Evolutionary conservation across 2,888 invertebrate genomes (phyloP), one percentile per base, ranked within the genome.

Genomic region (Sipha maydis): DNA sequence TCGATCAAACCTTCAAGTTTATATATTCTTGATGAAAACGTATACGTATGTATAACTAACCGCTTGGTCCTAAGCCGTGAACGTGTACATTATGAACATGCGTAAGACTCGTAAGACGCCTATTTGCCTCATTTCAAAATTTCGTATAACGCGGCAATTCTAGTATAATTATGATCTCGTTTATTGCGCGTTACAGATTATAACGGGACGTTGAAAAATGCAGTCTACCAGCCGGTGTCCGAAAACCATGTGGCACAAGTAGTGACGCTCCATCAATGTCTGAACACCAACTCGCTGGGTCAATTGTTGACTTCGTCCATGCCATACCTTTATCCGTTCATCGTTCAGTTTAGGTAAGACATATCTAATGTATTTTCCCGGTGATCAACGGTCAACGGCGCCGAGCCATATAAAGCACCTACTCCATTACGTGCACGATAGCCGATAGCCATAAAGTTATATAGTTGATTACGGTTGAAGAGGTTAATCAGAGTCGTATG

Each of bases 251-350:
- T 93, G 48, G 91, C 92, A 3, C 92, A 93, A 91, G 92, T 93
- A 41, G 92, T 93, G 14, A 92, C 92, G 9, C 91, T 93, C 28
- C 93, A 93, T 90, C 92, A 92, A 80, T 93, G 93, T 89, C 91
- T 93, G 67, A 93, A 93, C 89, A 93, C 93, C 48, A 93, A 93
- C 89, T 92, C 93, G 0, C 91, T 93, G 56, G 93, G 93, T 3
- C 93, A 93, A 89, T 91, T 93, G 71, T 93, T 93, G 93, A 93
- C 93, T 0, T 92, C 93, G 9, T 93, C 93, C 34, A 93, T 93
- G 92, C 93, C 93, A 3, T 93, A 93, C 90, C 91, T 93, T 1
- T 93, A 93, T 90, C 93, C 93, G 2, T 93, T 93, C 90, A 93
- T 93, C 82, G 93, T 93, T 3, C 93, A 93, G 90, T 93, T 93